Evolutionary conservation across 2,113 vertebrate species (phyloP), one percentile per base, ranked within the genome.

Genomic region (Podarcis muralis): DNA sequence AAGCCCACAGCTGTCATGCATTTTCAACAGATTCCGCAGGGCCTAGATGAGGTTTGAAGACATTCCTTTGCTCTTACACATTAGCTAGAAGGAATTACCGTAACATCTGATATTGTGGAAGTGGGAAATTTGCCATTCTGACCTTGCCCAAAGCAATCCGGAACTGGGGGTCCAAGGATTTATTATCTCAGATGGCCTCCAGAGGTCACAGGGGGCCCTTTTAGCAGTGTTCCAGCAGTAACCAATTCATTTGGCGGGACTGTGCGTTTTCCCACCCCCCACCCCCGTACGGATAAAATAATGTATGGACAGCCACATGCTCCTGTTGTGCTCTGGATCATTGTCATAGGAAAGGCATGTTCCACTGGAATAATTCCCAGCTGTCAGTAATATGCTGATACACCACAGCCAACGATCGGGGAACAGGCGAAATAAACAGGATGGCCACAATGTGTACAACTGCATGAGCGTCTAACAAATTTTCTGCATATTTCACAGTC

Each of bases 81-180:
- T 97, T 93, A 97, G 97, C 98, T 98, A 97, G 97, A 97, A 98
- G 97, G 98, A 98, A 98, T 98, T 98, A 98, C 98, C 96, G 96
- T 98, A 98, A 98, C 98, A 98, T 99, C 98, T 98, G 98, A 99
- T 99, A 98, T 97, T 97, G 97, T 98, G 98, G 98, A 98, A 98
- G 97, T 98, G 98, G 98, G 98, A 98, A 97, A 96, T 97, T 97
- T 97, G 98, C 98, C 98, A 98, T 98, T 96, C 95, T 96, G 97
- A 98, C 98, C 98, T 98, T 98, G 98, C 97, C 97, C 98, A 97
- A 93, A 98, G 98, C 97, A 95, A 97, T 98, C 98, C 97, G 97
- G 98, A 98, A 98, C 97, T 97, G 93, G 91, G 95, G 97, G 96
- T 97, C 97, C 4, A 37, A 97, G 97, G 98, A 98, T 97, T 98